Evolutionary conservation across 2,797 vertebrate genomes (phyloP), one percentile per base, ranked within the genome.

Genomic region (Anabacerthia variegaticeps): DNA sequence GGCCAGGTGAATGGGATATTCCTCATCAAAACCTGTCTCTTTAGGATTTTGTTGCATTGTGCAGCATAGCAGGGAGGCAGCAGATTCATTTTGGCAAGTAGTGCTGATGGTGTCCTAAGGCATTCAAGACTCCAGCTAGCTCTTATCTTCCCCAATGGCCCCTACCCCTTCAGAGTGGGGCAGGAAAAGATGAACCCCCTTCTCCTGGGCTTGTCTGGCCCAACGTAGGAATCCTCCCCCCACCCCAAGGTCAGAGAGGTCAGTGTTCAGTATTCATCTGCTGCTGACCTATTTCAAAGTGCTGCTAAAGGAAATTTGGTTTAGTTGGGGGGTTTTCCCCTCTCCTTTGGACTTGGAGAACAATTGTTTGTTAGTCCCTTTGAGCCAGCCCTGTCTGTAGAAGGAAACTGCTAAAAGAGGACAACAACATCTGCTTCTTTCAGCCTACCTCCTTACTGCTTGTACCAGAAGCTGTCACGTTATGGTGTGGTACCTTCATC

Each of bases 211-310:
- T 56, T 65, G 22, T 52, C 74, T 61, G 41, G 12, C 14, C 30
- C 2, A 1, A 7, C 3, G 62, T 41, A 48, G 48, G 19, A 55
- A 17, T 56, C 7, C 11, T 6, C 11, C 3, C 3, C 21, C 12
- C 39, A 5, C 63, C 2, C 0, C 28, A 11, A 62, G 32, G 30
- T 14, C 24, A 24, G n/a, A 30, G 12, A 24, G 12, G 9, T 32
- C 27, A 5, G 8, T 52, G 27, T 36, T 78, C 14, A 7, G 23
- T 19, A n/a, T 62, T 61, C 49, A 36, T 27, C 17, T 71, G 4
- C 12, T 12, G 52, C 73, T 67, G 27, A 63, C 28, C 19, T 30
- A 6, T 30, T 77, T n/a, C 30, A 91, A 88, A 65, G 36, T 16
- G 27, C 7, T 4, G 4, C 36, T 67, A 55, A 66, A 55, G 19